A percentile compares a stretch with the other conserved stretches of the same genome.
Conservation (phyloP, 1,140 invertebrate genomes). For the Samia ricini region DNA sequence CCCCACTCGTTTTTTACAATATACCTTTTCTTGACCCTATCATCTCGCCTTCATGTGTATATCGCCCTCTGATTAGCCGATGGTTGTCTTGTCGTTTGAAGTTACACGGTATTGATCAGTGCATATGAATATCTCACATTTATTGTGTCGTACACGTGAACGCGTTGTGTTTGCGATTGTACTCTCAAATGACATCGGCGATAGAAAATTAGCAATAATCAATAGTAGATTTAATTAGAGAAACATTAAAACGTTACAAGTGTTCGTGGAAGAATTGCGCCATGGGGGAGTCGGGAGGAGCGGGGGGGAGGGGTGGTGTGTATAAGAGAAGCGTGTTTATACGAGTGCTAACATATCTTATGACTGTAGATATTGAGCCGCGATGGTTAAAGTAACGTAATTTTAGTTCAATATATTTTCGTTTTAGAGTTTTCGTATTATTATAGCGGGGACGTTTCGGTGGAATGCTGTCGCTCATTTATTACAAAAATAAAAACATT, state of each 20-base stretch:
- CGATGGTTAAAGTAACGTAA: constrained; percentile 56
- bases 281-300: constrained; percentile 30
- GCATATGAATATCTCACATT: background rate
- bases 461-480: constrained; percentile 52
- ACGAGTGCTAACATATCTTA: constrained; percentile 70
- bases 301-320: no score
- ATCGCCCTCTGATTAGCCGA: constrained; percentile 23
- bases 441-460: constrained; percentile 47
- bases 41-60: constrained; percentile 45
- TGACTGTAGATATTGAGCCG: constrained; percentile 53
- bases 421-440: constrained; percentile 71
- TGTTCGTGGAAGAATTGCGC: constrained; percentile 33
- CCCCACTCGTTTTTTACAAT: background rate
- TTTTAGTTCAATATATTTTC: constrained; percentile 72
- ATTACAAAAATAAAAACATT: background rate
- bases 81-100: constrained; percentile 10
- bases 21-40: constrained; percentile 36
- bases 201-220: constrained; percentile 59
- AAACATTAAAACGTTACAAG: constrained; percentile 39
- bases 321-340: no score
- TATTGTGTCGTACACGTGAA: background rate
- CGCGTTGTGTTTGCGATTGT: constrained; percentile 7
- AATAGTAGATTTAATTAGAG: constrained; percentile 59
- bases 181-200: constrained; percentile 41
- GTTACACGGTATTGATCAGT: background rate